These are phyloP conservation scores for Sterrhoptilus dennistouni DNA, from an alignment of 2,113 vertebrate species.

Conservation along the genomic window DNA sequence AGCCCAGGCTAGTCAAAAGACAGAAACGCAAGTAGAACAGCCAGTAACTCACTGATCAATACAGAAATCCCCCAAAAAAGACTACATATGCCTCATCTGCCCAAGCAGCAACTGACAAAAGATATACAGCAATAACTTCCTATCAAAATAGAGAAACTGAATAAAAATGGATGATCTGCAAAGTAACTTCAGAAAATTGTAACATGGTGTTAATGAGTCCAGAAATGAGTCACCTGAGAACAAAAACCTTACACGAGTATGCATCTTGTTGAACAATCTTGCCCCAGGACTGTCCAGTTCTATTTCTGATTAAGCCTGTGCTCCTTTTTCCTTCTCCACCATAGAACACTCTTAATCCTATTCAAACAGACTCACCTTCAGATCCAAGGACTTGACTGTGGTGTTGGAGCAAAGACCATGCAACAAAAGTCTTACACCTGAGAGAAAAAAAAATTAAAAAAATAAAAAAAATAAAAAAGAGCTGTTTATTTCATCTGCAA, in stretches of 20 bases:
- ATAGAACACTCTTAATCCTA: neutral
- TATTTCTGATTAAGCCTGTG: neutral
- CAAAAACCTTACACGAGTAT: neutral
- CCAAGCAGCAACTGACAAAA: neutral
- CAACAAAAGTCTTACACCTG: conserved; percentile 83
- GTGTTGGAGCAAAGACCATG: conserved; percentile 85
- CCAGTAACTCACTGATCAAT: neutral
- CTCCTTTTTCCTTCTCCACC: neutral
- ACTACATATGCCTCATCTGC: neutral
- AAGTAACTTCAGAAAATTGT: neutral
- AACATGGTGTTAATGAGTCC: fast-evolving
- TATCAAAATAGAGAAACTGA: neutral
- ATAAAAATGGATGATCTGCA: neutral
- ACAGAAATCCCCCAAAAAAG: neutral
- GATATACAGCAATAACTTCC: neutral
- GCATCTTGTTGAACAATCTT: neutral
- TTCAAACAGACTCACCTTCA: conserved; percentile 82
- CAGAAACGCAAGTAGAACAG: neutral
- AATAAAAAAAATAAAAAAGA: no score
- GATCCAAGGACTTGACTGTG: conserved; percentile 80
- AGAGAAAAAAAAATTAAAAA: neutral
- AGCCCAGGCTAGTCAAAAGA: neutral
- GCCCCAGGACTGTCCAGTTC: neutral
- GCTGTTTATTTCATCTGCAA: fast-evolving
- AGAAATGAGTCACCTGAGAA: neutral